phyloP scores from a whole-genome alignment of 2,888 invertebrate genomes.

The Hydroisotoma schaefferi region DNA sequence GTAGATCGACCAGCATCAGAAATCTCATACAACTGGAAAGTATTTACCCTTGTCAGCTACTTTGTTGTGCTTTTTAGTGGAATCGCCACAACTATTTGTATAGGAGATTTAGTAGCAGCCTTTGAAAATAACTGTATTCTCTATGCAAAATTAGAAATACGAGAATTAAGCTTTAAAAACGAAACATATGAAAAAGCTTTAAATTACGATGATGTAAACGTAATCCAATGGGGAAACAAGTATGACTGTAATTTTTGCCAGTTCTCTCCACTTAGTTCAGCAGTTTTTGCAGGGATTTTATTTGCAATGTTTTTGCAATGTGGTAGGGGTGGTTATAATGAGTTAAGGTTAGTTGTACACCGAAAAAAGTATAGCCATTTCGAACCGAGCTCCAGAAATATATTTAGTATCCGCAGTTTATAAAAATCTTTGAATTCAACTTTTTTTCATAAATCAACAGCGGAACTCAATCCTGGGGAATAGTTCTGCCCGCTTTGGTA shows the following conservation, averaged over 20 bases:
- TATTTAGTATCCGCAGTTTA: too few species aligned
- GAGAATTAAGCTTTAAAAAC: conserved; percentile 18
- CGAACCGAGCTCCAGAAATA: too few species aligned
- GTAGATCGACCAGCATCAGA: conserved; percentile 14
- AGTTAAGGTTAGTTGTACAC: conserved; percentile 12
- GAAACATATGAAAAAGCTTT: conserved; percentile 13
- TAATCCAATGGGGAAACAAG: conserved; percentile 15
- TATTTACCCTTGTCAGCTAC: conserved; percentile 19
- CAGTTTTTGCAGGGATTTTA: conserved; percentile 17
- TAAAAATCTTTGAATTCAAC: too few species aligned
- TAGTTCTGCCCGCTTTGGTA: conserved; percentile 23
- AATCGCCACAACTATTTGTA: conserved; percentile 18
- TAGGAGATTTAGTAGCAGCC: conserved; percentile 19
- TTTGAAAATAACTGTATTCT: conserved; percentile 22
- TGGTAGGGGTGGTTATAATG: conserved; percentile 23
- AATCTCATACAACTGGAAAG: conserved; percentile 24
- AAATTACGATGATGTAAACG: conserved; percentile 13
- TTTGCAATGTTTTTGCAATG: conserved; percentile 24
- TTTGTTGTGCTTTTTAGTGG: conserved; percentile 14
- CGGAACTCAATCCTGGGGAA: conserved; percentile 12
- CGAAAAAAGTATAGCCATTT: too few species aligned
- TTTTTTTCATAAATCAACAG: background rate
- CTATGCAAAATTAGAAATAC: conserved; percentile 17
- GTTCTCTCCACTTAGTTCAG: conserved; percentile 18
- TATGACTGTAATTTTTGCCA: conserved; percentile 19